phyloP scores from a whole-genome alignment of 2,797 vertebrate genomes.

The Hoplostethus mediterraneus region DNA sequence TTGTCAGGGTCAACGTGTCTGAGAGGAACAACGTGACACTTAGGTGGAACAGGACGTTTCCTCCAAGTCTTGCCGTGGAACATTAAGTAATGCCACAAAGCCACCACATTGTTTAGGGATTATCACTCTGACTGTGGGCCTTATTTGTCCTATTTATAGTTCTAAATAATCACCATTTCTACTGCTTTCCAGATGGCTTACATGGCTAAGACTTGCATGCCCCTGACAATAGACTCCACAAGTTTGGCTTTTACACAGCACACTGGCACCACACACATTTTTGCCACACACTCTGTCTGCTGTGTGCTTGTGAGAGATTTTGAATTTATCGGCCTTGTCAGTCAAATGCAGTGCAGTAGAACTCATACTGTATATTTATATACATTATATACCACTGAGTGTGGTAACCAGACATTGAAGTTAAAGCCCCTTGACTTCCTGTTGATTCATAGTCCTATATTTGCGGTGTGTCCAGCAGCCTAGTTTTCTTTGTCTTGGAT shows the following conservation, averaged over 20 bases:
- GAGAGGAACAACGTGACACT: conserved; percentile 33
- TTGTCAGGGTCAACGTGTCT: conserved; percentile 43
- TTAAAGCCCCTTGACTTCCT: conserved; percentile 60
- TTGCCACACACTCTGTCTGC: conserved; percentile 42
- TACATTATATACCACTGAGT: conserved; percentile 50
- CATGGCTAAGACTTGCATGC: conserved; percentile 63
- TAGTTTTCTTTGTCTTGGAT: conserved; percentile 65
- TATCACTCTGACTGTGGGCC: conserved; percentile 60
- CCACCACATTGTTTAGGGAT: conserved; percentile 70
- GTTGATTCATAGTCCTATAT: conserved; percentile 59
- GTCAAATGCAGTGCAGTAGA: conserved; percentile 59
- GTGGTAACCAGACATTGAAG: conserved; percentile 58
- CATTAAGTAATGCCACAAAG: conserved; percentile 63
- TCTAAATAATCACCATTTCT: conserved; percentile 73
- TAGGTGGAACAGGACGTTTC: conserved; percentile 47
- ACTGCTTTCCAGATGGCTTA: conserved; percentile 78
- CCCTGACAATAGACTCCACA: conserved; percentile 73
- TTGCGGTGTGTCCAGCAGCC: conserved; percentile 47
- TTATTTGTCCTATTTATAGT: conserved; percentile 79
- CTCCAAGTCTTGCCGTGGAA: conserved; percentile 38
- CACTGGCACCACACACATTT: conserved; percentile 55
- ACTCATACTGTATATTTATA: conserved; percentile 67
- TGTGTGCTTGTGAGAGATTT: conserved; percentile 72
- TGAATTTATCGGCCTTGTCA: conserved; percentile 67
- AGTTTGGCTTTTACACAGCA: conserved; percentile 62